phyloP scores from a whole-genome alignment of 2,888 invertebrate genomes.

The Drosophila meridiana region DNA sequence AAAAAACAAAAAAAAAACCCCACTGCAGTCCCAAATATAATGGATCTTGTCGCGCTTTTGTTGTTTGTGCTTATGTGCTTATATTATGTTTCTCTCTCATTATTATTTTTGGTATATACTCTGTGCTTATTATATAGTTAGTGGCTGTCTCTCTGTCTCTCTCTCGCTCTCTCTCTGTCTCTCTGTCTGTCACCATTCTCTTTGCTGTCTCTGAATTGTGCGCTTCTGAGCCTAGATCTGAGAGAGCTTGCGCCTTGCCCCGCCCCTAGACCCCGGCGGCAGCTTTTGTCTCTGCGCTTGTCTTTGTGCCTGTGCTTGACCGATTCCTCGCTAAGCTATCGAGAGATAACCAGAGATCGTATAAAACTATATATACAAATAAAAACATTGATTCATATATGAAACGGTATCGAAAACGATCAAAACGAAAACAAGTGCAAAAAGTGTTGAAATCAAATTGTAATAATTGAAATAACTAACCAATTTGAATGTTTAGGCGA shows the following conservation, averaged over 20 bases:
- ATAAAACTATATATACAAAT: slow-evolving; percentile 1
- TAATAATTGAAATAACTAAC: slow-evolving; percentile 34
- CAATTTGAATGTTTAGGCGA: slow-evolving; percentile 63
- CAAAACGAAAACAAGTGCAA: slow-evolving; percentile 16
- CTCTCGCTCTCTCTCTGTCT: slow-evolving; percentile 5
- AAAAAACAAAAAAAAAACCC: neutral
- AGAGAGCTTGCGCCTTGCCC: slow-evolving; percentile 28
- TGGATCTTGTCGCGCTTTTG: slow-evolving; percentile 74
- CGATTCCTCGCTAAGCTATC: slow-evolving; percentile 44
- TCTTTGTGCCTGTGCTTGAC: slow-evolving; percentile 36
- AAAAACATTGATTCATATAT: neutral
- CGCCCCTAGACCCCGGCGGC: slow-evolving; percentile 18
- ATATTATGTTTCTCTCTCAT: slow-evolving; percentile 29
- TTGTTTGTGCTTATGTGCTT: slow-evolving; percentile 76
- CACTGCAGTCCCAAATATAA: neutral
- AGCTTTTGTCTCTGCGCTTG: slow-evolving; percentile 38
- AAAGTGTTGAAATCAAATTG: slow-evolving; percentile 1
- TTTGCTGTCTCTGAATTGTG: slow-evolving; percentile 25
- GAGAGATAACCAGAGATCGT: slow-evolving; percentile 43
- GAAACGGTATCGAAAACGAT: neutral
- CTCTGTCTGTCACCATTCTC: slow-evolving; percentile 7
- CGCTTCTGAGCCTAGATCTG: slow-evolving; percentile 31
- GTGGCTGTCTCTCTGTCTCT: slow-evolving; percentile 30
- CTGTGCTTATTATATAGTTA: slow-evolving; percentile 56
- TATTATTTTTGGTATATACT: slow-evolving; percentile 45